Base-by-base conservation (phyloP, 35 echinoderm and acorn worm species). In the Holothuria glaberrima region DNA sequence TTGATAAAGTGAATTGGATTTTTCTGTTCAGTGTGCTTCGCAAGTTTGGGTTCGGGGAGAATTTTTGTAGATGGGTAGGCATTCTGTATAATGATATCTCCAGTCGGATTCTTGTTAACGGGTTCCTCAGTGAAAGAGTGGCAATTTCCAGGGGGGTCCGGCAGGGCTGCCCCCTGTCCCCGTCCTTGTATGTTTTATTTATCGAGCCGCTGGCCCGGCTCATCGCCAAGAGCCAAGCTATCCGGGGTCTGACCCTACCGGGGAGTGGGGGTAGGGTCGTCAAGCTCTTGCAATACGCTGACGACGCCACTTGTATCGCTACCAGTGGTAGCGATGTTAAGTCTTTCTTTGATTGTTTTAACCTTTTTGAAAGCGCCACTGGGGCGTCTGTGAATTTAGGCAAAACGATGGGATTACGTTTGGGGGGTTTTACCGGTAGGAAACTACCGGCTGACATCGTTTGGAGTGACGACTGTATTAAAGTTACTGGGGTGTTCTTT, bases 131-230 rank as follows among this genome's bases (percentile, higher is more conserved):
- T n/a, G n/a, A n/a, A n/a, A n/a, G n/a, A n/a, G n/a, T n/a, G n/a
- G n/a, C n/a, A n/a, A 72, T 89, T 58, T 52, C 59, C 48, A 58
- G 73, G 16, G 57, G 44, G 10, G 89, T 91, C 5, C 38, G 89
- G 26, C 89, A 91, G 61, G 89, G 89, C 32, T 91, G 89, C 41
- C 73, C 89, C 6, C 61, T 91, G 21, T 91, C 89, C 35, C 89
- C 89, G 17, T 48, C 83, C 9, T 44, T 91, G 13, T 83, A 90
- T 90, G 75, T 90, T 46, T 83, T 90, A 41, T 82, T 65, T 54
- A 90, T 82, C 16, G 76, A 90, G 36, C 75, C 89, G 1, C 22
- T 90, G 16, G 71, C 88, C 29, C 0, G n/a, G 13, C 18, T 20
- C 24, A 75, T 90, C 64, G 4, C n/a, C 5, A 12, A 1, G 0